A percentile compares a stretch with the other conserved stretches of the same genome.
These are phyloP conservation scores for Eutolmus rufibarbis DNA, from an alignment of 2,888 invertebrate species.

Conservation along the genomic window DNA sequence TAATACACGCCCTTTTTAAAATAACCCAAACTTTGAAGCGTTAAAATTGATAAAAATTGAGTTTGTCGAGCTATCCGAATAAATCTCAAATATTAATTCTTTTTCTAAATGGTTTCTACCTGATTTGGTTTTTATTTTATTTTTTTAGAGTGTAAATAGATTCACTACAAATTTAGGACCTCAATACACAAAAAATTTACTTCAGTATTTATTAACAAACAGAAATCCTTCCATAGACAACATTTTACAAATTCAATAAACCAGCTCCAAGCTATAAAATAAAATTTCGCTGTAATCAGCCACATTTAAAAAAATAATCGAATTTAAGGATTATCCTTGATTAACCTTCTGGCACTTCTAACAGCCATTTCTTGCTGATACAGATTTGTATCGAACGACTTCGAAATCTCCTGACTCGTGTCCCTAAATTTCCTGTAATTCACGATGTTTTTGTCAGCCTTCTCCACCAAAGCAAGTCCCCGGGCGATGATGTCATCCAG, in stretches of 20 bases:
- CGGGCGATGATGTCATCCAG: slow-evolving; percentile 41
- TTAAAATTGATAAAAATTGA: too few species aligned
- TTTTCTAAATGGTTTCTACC: too few species aligned
- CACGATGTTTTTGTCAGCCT: slow-evolving; percentile 43
- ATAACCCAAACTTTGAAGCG: too few species aligned
- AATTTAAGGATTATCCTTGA: slow-evolving; percentile 20
- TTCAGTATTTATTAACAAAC: neutral
- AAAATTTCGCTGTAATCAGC: neutral
- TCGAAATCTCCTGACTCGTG: slow-evolving; percentile 44
- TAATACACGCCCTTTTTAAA: too few species aligned
- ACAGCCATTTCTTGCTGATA: slow-evolving; percentile 45
- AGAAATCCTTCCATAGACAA: neutral
- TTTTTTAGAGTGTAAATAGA: too few species aligned
- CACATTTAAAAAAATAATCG: neutral
- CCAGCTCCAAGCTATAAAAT: neutral
- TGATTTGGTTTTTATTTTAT: too few species aligned
- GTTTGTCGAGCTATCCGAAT: too few species aligned
- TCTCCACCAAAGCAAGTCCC: slow-evolving; percentile 41
- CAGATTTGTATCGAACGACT: slow-evolving; percentile 45
- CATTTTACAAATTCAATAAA: neutral
- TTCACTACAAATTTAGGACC: too few species aligned
- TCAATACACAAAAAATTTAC: neutral
- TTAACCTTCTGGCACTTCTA: slow-evolving; percentile 34
- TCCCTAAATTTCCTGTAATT: slow-evolving; percentile 28
- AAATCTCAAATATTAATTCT: too few species aligned